Conservation (phyloP, 2,888 invertebrate species). For the Morpho achilles region DNA sequence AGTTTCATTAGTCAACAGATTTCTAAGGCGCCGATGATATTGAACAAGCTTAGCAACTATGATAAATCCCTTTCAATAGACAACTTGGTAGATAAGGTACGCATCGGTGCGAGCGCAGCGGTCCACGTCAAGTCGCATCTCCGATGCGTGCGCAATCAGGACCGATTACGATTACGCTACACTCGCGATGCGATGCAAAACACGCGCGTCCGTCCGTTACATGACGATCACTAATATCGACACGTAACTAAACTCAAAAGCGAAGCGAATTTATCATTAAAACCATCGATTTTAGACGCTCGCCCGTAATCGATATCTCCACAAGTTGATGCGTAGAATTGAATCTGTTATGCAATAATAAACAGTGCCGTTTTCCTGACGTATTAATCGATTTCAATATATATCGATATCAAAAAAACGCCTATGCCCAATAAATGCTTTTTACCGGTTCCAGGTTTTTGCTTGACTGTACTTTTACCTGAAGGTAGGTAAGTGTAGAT, state of each 20-base stretch:
- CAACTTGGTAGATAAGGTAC: neutral
- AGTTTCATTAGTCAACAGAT: too few species aligned
- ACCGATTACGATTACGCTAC: conserved; percentile 30
- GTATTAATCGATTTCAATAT: too few species aligned
- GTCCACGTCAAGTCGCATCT: conserved; percentile 39
- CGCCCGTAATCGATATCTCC: conserved; percentile 10
- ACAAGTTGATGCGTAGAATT: conserved; percentile 5
- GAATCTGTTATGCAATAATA: conserved; percentile 6
- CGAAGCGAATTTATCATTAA: conserved; percentile 51
- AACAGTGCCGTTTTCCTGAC: neutral
- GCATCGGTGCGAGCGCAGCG: conserved; percentile 26
- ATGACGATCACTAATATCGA: conserved; percentile 51
- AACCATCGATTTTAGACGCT: conserved; percentile 49
- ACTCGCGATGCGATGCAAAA: conserved; percentile 21
- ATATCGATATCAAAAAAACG: too few species aligned
- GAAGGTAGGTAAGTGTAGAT: too few species aligned
- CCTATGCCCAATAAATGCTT: too few species aligned
- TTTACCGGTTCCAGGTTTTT: too few species aligned
- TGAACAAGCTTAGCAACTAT: conserved; percentile 2
- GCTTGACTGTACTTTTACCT: too few species aligned
- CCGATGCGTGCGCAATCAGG: conserved; percentile 54
- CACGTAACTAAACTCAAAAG: conserved; percentile 67
- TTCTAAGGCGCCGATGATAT: too few species aligned
- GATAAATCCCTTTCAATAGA: conserved; percentile 12
- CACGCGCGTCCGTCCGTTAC: conserved; percentile 53